These are phyloP conservation scores for Ethmia dodecea DNA, from an alignment of 2,888 invertebrate genomes.

Conservation along the genomic window DNA sequence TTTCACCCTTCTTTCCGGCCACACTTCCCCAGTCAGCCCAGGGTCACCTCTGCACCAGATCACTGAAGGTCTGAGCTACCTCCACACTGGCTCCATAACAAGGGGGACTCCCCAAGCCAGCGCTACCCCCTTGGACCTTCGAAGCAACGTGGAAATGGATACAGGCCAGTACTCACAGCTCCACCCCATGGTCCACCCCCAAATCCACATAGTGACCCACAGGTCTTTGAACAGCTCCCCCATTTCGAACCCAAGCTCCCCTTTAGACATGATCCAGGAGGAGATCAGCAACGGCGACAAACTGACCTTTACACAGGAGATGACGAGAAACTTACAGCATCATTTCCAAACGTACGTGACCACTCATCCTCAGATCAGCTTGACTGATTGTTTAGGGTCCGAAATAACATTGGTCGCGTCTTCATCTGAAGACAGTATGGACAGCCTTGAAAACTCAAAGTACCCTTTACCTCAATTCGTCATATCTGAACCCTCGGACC, in stretches of 20 bases:
- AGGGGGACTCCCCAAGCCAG: slow-evolving; percentile 77
- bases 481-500: slow-evolving; percentile 84
- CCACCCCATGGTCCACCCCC: slow-evolving; percentile 61
- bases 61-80: slow-evolving; percentile 82
- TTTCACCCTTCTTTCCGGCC: slow-evolving; percentile 38
- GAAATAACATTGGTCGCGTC: slow-evolving; percentile 89
- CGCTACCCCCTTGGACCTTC: slow-evolving; percentile 74
- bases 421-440: slow-evolving; percentile 84
- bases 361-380: slow-evolving; percentile 90
- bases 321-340: slow-evolving; percentile 39
- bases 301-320: slow-evolving; percentile 26
- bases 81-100: slow-evolving; percentile 72
- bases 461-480: slow-evolving; percentile 80
- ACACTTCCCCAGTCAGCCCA: slow-evolving; percentile 43
- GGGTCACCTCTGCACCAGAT: slow-evolving; percentile 81
- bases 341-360: slow-evolving; percentile 40
- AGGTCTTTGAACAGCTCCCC: slow-evolving; percentile 79
- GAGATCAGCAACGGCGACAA: slow-evolving; percentile 74
- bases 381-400: slow-evolving; percentile 93
- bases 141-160: slow-evolving; percentile 74
- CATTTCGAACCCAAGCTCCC: slow-evolving; percentile 80
- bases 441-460: slow-evolving; percentile 78
- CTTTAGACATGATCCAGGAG: slow-evolving; percentile 86
- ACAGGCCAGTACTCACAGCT: slow-evolving; percentile 54
- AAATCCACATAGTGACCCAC: slow-evolving; percentile 64